Conservation (phyloP, 2,888 invertebrate genomes). For the Galerucella calmariensis region DNA sequence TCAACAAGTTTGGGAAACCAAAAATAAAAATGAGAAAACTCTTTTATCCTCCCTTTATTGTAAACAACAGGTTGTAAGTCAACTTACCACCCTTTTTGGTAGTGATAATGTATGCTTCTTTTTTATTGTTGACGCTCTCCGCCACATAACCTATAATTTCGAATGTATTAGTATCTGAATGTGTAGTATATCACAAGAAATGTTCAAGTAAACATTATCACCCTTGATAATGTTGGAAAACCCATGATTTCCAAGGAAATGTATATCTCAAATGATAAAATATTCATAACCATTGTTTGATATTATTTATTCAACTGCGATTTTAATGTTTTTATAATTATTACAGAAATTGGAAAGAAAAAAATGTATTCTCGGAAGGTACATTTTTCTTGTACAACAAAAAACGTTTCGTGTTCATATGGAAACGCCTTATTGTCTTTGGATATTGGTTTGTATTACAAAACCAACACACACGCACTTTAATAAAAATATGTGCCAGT, state of each 20-base stretch:
- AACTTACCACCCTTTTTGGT: too few relatives aligned
- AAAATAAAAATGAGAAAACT: too few relatives aligned
- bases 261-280: background rate
- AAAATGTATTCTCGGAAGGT: conserved; percentile 1
- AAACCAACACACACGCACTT: background rate
- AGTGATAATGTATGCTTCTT: too few relatives aligned
- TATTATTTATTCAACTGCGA: conserved; percentile 46
- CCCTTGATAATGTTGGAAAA: too few relatives aligned
- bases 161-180: too few relatives aligned
- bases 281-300: conserved; percentile 40
- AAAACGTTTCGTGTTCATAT: conserved; percentile 20
- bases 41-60: too few relatives aligned
- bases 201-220: too few relatives aligned
- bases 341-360: conserved; percentile 46
- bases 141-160: too few relatives aligned
- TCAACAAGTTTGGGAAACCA: too few relatives aligned
- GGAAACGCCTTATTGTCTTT: conserved; percentile 44
- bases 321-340: conserved; percentile 55
- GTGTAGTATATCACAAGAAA: too few relatives aligned
- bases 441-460: conserved; percentile 44
- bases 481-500: background rate
- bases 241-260: background rate
- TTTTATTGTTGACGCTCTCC: too few relatives aligned
- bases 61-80: too few relatives aligned
- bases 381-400: background rate